phyloP scores from a whole-genome alignment of 2,797 vertebrate genomes.

The Manis javanica region DNA sequence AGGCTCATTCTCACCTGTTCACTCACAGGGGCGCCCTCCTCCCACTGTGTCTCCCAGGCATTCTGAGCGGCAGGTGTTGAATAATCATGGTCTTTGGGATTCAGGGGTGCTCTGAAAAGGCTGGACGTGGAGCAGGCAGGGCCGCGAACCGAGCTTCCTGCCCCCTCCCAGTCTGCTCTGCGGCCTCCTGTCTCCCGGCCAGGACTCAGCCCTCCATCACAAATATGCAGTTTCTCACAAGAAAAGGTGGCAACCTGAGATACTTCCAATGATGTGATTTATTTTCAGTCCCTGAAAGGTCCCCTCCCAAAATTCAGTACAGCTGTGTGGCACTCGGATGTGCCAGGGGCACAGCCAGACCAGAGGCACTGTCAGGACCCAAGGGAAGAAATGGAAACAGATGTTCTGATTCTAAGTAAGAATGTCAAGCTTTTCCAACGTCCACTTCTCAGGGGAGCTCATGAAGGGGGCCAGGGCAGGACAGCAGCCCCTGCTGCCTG shows the following conservation, averaged over 20 bases:
- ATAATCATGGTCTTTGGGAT: not conserved
- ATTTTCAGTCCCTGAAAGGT: not conserved
- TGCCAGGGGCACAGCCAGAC: rapidly evolving
- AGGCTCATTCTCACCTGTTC: conserved; percentile 37
- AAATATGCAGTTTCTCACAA: not conserved
- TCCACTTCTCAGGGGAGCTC: too few species aligned
- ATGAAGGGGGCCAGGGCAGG: not conserved
- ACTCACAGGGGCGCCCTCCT: not conserved
- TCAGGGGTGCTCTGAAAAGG: not conserved
- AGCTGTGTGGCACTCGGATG: too few species aligned
- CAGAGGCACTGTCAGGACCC: too few species aligned
- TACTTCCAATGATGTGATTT: not conserved
- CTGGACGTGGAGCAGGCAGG: not conserved
- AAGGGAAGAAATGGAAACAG: not conserved
- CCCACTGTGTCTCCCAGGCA: not conserved
- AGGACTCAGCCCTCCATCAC: not conserved
- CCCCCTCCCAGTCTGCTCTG: not conserved
- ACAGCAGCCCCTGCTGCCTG: not conserved
- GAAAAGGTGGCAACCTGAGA: not conserved
- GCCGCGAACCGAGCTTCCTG: not conserved
- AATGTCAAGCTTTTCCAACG: rapidly evolving
- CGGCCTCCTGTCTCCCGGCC: not conserved
- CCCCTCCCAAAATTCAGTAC: not conserved
- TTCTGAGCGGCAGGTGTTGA: not conserved
- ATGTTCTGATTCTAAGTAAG: not conserved